Evolutionary conservation across 2,113 vertebrate species (phyloP).

Genomic region (Proteles cristata): DNA sequence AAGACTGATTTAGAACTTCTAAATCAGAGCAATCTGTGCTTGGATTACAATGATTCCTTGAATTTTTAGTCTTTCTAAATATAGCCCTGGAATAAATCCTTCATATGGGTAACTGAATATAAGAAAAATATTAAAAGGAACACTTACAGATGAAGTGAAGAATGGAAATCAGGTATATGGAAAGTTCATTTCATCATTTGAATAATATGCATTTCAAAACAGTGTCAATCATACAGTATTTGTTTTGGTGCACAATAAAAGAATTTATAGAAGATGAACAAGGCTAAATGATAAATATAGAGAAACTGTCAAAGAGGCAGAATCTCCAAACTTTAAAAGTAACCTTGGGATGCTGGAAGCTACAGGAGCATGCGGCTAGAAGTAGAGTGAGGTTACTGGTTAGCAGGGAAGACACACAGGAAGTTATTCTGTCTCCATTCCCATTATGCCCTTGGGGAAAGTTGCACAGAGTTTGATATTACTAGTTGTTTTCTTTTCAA

Average conservation of each 20-base stretch:
- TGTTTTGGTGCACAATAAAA: not conserved
- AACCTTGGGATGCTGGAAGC: not conserved
- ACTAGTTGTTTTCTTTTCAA: not conserved
- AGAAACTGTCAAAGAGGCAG: not conserved
- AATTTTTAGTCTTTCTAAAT: conserved; percentile 22
- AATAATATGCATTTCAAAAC: conserved; percentile 6
- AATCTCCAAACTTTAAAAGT: not conserved
- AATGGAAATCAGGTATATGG: not conserved
- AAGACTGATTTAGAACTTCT: not conserved
- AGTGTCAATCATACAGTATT: not conserved
- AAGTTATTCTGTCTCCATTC: not conserved
- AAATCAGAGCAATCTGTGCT: not conserved
- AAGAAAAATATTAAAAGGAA: not conserved
- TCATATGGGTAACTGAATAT: not conserved
- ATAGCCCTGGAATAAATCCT: not conserved
- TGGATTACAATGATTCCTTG: not conserved
- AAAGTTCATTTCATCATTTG: not conserved
- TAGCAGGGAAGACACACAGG: not conserved
- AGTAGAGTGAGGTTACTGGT: not conserved
- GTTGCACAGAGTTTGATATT: not conserved
- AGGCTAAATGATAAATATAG: not conserved
- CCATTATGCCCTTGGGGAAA: not conserved
- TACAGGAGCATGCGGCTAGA: not conserved
- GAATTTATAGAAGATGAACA: not conserved
- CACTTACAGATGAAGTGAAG: not conserved